phyloP scores from a whole-genome alignment of 2,113 vertebrate species.

The Sigmodon hispidus region DNA sequence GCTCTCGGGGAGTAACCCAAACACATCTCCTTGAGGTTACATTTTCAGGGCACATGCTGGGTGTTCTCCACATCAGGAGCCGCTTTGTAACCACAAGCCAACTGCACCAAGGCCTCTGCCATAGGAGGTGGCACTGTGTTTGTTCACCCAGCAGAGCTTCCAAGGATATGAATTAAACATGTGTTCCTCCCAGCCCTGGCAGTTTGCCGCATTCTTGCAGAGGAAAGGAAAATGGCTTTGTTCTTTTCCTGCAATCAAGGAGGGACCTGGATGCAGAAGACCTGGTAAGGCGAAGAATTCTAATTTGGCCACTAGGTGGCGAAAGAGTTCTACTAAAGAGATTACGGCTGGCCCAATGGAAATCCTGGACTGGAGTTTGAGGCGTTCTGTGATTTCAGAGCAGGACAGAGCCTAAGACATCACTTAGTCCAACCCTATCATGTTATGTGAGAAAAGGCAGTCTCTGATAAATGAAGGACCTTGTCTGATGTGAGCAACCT shows the following conservation, averaged over 20 bases:
- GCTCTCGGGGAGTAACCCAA: slow-evolving; percentile 21
- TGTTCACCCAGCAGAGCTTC: slow-evolving; percentile 33
- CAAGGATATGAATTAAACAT: slow-evolving; percentile 53
- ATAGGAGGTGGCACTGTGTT: slow-evolving; percentile 8
- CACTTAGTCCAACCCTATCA: neutral
- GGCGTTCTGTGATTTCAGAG: slow-evolving; percentile 43
- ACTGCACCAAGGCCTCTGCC: slow-evolving; percentile 28
- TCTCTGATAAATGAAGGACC: slow-evolving; percentile 3
- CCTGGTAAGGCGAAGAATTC: neutral
- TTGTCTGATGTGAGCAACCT: slow-evolving; percentile 12
- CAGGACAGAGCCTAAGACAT: neutral
- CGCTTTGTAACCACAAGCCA: slow-evolving; percentile 30
- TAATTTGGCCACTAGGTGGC: slow-evolving; percentile 53
- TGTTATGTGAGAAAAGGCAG: slow-evolving; percentile 6
- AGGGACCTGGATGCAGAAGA: neutral
- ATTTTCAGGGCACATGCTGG: neutral
- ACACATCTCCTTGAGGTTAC: neutral
- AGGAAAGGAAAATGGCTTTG: neutral
- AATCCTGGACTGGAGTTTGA: slow-evolving; percentile 45
- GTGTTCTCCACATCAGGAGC: neutral
- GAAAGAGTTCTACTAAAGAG: neutral
- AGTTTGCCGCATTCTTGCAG: neutral
- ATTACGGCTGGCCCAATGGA: neutral
- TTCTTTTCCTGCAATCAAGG: neutral
- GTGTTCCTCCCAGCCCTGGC: slow-evolving; percentile 35